Conservation (phyloP, 2,113 vertebrate species). For the Pelvicachromis taeniatus region DNA sequence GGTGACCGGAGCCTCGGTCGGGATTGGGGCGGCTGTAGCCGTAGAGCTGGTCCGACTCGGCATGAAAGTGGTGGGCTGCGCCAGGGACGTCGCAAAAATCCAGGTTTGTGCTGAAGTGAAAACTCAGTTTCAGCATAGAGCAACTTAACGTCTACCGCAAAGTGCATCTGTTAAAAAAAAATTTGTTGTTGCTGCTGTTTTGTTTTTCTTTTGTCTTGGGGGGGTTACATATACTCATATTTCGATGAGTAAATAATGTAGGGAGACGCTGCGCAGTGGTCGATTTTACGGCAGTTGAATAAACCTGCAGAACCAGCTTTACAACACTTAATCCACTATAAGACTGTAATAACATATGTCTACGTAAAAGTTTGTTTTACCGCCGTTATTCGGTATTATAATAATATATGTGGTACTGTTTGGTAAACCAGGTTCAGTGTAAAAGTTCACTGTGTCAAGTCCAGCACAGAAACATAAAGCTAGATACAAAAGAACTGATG, state of each 20-base stretch:
- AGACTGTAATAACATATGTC: not conserved
- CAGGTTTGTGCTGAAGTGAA: not conserved
- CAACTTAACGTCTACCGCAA: not conserved
- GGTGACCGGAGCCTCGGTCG: not conserved
- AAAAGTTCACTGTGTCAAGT: not conserved
- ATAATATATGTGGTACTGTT: not conserved
- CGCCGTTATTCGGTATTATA: not conserved
- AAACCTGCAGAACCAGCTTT: not conserved
- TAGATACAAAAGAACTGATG: not conserved
- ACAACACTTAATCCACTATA: not conserved
- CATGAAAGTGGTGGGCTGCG: not conserved
- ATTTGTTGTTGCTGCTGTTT: not conserved
- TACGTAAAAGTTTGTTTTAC: not conserved
- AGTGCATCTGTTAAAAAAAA: rapidly evolving
- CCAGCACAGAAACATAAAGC: not conserved
- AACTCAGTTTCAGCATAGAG: not conserved
- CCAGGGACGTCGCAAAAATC: not conserved
- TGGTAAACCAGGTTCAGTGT: not conserved
- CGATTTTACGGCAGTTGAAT: not conserved
- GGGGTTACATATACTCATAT: not conserved
- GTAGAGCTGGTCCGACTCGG: not conserved
- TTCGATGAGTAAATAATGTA: not conserved
- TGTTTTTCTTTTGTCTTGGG: not conserved
- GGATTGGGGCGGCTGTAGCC: not conserved
- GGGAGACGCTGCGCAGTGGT: not conserved